These are phyloP conservation scores for Dendrophyllia cribrosa DNA, from an alignment of 64 coral and sea anemone species.

Conservation along the genomic window DNA sequence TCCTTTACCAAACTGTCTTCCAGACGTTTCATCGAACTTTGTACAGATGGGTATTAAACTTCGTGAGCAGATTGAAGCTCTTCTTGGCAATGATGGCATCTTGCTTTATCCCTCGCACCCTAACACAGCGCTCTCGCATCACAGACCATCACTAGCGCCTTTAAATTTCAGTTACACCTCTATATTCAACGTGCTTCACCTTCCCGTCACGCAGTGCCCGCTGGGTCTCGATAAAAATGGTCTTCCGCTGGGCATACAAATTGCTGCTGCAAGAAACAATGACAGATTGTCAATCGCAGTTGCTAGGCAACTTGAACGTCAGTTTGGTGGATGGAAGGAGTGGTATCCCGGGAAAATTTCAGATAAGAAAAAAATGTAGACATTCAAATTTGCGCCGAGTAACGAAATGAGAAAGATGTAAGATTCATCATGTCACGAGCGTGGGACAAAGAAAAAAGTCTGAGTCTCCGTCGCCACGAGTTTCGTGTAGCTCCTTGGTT, in stretches of 20 bases:
- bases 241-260: constrained; percentile 94
- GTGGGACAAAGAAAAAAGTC: too few relatives aligned
- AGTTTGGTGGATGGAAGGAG: constrained; percentile 83
- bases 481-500: too few relatives aligned
- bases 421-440: too few relatives aligned
- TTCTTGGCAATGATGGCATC: constrained; percentile 79
- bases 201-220: constrained; percentile 94
- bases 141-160: constrained; percentile 67
- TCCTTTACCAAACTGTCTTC: constrained; percentile 38
- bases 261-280: constrained; percentile 80
- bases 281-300: constrained; percentile 83
- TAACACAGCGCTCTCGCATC: constrained; percentile 77
- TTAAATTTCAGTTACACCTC: constrained; percentile 85
- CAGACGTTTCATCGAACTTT: constrained; percentile 62
- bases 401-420: too few relatives aligned
- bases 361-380: constrained; percentile 7
- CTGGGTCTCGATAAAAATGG: constrained; percentile 78
- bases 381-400: background rate
- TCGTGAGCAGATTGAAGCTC: constrained; percentile 66
- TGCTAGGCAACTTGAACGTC: constrained; percentile 66
- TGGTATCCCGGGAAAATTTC: constrained; percentile 78
- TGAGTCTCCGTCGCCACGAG: too few relatives aligned
- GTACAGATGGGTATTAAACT: constrained; percentile 69
- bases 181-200: constrained; percentile 83
- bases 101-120: constrained; percentile 88